Conservation (phyloP, 2,113 vertebrate species). For the Meles meles region DNA sequence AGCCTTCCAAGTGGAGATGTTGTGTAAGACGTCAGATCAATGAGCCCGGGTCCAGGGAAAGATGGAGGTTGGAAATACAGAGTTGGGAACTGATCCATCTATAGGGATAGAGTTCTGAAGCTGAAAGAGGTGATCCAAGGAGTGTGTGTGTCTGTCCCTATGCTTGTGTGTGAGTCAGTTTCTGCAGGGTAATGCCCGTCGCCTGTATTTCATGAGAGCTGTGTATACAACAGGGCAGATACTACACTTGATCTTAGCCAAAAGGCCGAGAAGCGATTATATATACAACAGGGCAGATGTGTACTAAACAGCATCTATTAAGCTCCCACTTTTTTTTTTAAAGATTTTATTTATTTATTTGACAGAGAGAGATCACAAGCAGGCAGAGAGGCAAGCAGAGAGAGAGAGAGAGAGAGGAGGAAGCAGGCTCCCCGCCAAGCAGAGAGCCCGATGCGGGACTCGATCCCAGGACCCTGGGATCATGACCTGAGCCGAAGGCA, state of each 20-base stretch:
- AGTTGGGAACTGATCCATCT: neutral
- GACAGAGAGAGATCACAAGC: too few species aligned
- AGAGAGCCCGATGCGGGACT: too few species aligned
- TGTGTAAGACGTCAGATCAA: neutral
- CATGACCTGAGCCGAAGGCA: too few species aligned
- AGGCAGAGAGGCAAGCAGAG: too few species aligned
- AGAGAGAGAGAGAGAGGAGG: too few species aligned
- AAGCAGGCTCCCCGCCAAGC: too few species aligned
- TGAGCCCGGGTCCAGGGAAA: neutral
- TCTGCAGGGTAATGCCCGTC: neutral
- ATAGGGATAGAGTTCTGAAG: neutral
- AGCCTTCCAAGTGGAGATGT: neutral
- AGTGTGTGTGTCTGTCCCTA: too few species aligned
- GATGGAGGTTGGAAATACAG: neutral
- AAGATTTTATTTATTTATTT: too few species aligned
- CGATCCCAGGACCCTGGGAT: too few species aligned
- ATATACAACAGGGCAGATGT: neutral
- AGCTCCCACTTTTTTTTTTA: neutral
- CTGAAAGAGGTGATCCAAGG: neutral
- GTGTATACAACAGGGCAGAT: neutral
- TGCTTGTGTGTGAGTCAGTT: neutral
- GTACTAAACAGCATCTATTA: neutral
- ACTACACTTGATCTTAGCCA: too few species aligned
- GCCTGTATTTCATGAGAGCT: neutral
- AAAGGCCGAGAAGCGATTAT: too few species aligned